Conservation (phyloP, 1,140 invertebrate species). For the Aphis gossypii region DNA sequence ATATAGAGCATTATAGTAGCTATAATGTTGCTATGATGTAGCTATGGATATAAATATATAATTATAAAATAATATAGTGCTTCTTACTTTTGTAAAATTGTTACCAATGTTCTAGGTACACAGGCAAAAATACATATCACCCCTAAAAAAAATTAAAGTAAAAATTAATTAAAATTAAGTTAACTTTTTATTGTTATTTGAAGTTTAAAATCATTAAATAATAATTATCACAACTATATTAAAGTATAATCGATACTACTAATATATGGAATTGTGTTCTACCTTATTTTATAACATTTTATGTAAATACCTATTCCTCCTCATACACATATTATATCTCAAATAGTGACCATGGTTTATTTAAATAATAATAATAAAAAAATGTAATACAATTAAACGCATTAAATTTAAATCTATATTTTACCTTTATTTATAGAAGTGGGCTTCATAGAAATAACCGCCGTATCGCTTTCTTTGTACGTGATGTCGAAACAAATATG, state of each 20-base stretch:
- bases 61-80: neutral
- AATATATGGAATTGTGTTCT: neutral
- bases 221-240: neutral
- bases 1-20: neutral
- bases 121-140: slow-evolving; percentile 1
- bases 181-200: neutral
- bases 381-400: neutral
- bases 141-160: neutral
- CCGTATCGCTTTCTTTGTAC: neutral
- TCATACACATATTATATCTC: neutral
- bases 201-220: neutral
- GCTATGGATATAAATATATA: neutral
- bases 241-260: neutral
- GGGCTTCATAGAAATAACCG: neutral
- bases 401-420: neutral
- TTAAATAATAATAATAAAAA: neutral
- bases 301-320: neutral
- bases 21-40: neutral
- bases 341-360: neutral
- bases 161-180: neutral
- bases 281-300: neutral
- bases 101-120: neutral
- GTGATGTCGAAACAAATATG: neutral
- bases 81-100: slow-evolving; percentile 34
- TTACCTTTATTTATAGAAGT: neutral